Percentiles rank a stretch among this genome's conserved stretches.
Conservation (phyloP, 2,888 invertebrate species). For the Antitype chi region DNA sequence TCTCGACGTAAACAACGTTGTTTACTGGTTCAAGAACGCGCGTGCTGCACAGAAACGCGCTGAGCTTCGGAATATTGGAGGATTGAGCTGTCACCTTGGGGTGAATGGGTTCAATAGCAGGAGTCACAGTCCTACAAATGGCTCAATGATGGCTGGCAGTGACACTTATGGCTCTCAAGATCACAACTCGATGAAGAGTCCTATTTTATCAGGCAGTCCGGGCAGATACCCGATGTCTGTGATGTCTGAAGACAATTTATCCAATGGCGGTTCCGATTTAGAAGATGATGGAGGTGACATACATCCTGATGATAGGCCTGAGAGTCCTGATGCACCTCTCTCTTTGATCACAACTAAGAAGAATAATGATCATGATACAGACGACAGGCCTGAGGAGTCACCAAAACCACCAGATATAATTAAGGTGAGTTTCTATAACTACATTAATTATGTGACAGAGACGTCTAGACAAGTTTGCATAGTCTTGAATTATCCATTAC, state of each 20-base stretch:
- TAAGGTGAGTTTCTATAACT: conserved; percentile 78
- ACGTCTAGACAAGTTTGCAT: background rate
- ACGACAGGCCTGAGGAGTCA: conserved; percentile 88
- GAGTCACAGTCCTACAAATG: conserved; percentile 92
- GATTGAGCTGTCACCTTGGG: conserved; percentile 90
- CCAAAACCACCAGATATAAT: conserved; percentile 89
- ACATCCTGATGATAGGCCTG: conserved; percentile 90
- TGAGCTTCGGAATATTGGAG: conserved; percentile 93
- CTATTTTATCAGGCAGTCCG: conserved; percentile 89
- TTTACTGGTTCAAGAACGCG: conserved; percentile 99
- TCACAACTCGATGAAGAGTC: conserved; percentile 92
- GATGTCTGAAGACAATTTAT: conserved; percentile 92
- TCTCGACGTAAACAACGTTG: conserved; percentile 98
- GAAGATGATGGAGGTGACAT: conserved; percentile 92
- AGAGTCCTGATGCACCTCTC: conserved; percentile 92
- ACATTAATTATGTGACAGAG: background rate
- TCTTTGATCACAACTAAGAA: conserved; percentile 93
- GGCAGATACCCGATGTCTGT: conserved; percentile 92
- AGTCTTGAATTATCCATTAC: conserved; percentile 12
- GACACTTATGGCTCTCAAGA: conserved; percentile 91
- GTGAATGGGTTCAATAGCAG: conserved; percentile 92
- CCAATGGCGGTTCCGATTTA: conserved; percentile 92
- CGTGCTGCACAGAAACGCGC: conserved; percentile 98
- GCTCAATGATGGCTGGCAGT: conserved; percentile 91
- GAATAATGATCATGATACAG: conserved; percentile 84